Base-by-base conservation (phyloP, 2,113 vertebrate species). In the Centropus bengalensis region DNA sequence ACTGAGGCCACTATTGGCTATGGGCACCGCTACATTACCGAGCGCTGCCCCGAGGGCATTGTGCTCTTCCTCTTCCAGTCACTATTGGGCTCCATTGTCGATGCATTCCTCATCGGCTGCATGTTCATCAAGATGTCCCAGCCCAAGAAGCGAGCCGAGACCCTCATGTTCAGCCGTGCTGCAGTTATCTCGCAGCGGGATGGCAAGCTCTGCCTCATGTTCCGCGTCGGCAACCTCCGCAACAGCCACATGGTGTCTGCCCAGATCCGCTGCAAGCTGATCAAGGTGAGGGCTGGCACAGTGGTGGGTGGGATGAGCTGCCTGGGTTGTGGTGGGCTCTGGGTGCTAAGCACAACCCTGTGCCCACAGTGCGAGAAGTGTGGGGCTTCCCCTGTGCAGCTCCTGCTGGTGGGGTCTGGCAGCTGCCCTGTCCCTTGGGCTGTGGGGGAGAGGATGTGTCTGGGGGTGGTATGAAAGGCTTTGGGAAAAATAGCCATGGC, bases 51-150 rank as follows among this genome's bases (percentile, higher is more conserved):
- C 0, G 98, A 99, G 84, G 98, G 98, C 63, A 99, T 99, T 67
- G 98, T 98, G 82, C 98, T 99, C 68, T 99, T 99, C 92, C 98
- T 99, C 62, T 99, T 99, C 93, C 98, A 99, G 97, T 99, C 98
- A 2, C 93, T 99, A 68, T 95, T 99, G 81, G 98, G 98, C 13
- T 99, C 98, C 91, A 98, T 99, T 52, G 98, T 99, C 76, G 98
- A 99, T 66, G 98, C 98, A 5, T 99, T 99, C 82, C 98, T 99
- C 62, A 98, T 99, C 68, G 98, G 98, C 56, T 99, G 98, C 97
- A 99, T 99, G 98, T 99, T 99, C 95, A 99, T 99, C 92, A 99
- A 99, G 97, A 99, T 99, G 98, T 99, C 98, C 71, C 98, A 99
- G 96, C 98, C 98, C 30, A 99, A 99, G 97, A 99, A 99, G 95